Conservation (phyloP, 2,113 vertebrate genomes). For the Laticauda laticaudata region DNA sequence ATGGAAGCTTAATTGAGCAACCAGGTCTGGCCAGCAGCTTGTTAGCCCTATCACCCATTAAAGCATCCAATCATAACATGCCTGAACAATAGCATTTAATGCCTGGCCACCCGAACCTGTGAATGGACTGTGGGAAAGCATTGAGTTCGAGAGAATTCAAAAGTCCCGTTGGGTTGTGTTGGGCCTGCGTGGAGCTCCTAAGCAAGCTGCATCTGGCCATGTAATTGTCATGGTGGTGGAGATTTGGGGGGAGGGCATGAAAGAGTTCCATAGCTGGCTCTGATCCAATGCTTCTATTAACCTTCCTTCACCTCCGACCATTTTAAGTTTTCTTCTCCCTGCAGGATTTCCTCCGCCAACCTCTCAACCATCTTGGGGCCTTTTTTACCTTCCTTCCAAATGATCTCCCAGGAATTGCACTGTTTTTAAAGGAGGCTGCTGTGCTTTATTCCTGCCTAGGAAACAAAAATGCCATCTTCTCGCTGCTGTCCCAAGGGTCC, state of each 20-base stretch:
- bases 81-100: not conserved
- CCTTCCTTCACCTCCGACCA: not conserved
- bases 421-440: not conserved
- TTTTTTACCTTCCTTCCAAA: not conserved
- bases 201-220: not conserved
- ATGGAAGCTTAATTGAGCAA: not conserved
- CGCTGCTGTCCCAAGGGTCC: not conserved
- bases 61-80: not conserved
- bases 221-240: not conserved
- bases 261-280: not conserved
- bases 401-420: not conserved
- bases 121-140: not conserved
- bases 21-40: not conserved
- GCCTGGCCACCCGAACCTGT: not conserved
- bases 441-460: not conserved
- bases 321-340: not conserved
- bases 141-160: not conserved
- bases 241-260: not conserved
- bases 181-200: not conserved
- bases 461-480: not conserved
- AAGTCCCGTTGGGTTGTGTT: not conserved
- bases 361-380: not conserved
- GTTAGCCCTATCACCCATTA: not conserved
- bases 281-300: not conserved
- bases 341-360: not conserved